Base-by-base conservation (phyloP, 2,113 vertebrate genomes). In the Excalfactoria chinensis region DNA sequence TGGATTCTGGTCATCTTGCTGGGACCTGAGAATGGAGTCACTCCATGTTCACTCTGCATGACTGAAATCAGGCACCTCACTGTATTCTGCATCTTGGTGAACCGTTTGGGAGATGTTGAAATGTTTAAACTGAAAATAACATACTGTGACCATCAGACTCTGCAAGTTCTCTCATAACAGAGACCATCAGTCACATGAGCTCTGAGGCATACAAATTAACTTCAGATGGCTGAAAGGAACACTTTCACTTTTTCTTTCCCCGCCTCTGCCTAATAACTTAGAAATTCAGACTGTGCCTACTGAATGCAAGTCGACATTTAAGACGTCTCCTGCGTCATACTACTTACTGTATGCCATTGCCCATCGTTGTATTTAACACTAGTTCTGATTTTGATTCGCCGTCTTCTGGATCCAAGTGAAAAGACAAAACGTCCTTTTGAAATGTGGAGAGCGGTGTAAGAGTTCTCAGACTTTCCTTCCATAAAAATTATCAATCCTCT, bases 331-430 rank as follows among this genome's bases (percentile, higher is more conserved):
- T 30, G 18, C 51, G 40, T 11, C 32, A 20, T 46, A 4, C 11
- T 92, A 97, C 98, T 98, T 92, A 99, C 99, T 93, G 97, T 98
- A 95, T 99, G 99, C 99, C 99, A 99, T 34, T 98, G 98, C 37
- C 99, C 98, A 22, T 99, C 98, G 4, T 97, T 98, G 97, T 98
- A 98, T 94, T 98, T 98, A 83, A 97, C 96, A 93, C 96, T 97
- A 95, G 98, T 99, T 95, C 97, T 99, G 77, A 99, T 98, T 95
- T 98, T 98, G 63, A 97, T 93, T 41, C 95, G 96, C 77, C 95
- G 98, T 72, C 97, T 98, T 32, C 97, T 95, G 73, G 91, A 88
- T 35, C 63, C 95, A 89, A 98, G 86, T 35, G 98, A 98, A 88
- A 99, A 98, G 49, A 98, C 88, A 89, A 99, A 98, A 66, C 90